These are phyloP conservation scores for Eumaeus atala DNA, from an alignment of 1,140 invertebrate species.

Conservation along the genomic window DNA sequence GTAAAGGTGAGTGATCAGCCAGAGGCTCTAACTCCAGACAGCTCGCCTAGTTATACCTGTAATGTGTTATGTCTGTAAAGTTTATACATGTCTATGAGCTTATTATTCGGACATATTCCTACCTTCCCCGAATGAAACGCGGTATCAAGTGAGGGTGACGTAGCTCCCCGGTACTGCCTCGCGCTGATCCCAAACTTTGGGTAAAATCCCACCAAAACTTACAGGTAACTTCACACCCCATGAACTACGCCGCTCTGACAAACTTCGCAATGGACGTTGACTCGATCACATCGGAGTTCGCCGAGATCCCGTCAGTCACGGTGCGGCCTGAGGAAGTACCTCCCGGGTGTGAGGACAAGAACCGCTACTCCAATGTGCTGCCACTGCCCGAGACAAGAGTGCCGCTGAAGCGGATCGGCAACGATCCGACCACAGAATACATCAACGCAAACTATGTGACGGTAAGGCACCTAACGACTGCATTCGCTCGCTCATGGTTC, in stretches of 20 bases:
- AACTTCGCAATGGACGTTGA: slow-evolving; percentile 83
- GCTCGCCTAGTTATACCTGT: no score
- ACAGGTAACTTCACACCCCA: slow-evolving; percentile 82
- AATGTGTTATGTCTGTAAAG: no score
- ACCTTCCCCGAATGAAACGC: no score
- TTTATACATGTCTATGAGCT: no score
- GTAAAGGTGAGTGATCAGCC: no score
- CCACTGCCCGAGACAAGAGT: slow-evolving; percentile 93
- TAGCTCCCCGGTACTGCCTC: no score
- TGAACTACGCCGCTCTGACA: slow-evolving; percentile 84
- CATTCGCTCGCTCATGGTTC: no score
- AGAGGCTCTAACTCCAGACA: no score
- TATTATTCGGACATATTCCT: no score
- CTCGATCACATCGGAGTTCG: slow-evolving; percentile 85
- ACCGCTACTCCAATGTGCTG: slow-evolving; percentile 95
- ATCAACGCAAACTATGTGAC: slow-evolving; percentile 94
- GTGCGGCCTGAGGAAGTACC: slow-evolving; percentile 88
- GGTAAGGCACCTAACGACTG: slow-evolving; percentile 65
- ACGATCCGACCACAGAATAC: slow-evolving; percentile 87
- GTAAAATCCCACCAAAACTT: slow-evolving; percentile 14
- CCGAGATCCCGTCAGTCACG: slow-evolving; percentile 84
- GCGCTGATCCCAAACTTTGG: no score
- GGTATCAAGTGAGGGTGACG: no score
- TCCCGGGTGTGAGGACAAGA: slow-evolving; percentile 90
- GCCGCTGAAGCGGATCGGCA: slow-evolving; percentile 78